A percentile compares a stretch with the other conserved stretches of the same genome.
These are phyloP conservation scores for Clistopyga incitator DNA, from an alignment of 2,888 invertebrate species.

Conservation along the genomic window DNA sequence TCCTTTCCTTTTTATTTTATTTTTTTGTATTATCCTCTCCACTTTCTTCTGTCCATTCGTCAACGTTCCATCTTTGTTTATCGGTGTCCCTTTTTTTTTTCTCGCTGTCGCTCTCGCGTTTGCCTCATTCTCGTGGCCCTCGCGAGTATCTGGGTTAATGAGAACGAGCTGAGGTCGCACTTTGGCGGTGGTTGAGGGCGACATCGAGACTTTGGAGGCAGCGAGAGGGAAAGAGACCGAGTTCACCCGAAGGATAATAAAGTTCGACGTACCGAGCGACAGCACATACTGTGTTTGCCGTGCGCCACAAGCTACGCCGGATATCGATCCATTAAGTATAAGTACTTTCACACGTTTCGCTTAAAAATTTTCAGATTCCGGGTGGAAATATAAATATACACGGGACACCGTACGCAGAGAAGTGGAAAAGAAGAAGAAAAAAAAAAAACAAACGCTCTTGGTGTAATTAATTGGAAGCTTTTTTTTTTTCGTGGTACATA, in stretches of 20 bases:
- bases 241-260: conserved; percentile 56
- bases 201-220: conserved; percentile 42
- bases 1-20: not conserved
- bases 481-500: not conserved
- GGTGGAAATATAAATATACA: not conserved
- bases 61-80: conserved; percentile 32
- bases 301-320: conserved; percentile 9
- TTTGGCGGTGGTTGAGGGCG: conserved; percentile 53
- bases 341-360: conserved; percentile 34
- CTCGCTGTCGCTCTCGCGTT: conserved; percentile 23
- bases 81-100: conserved; percentile 34
- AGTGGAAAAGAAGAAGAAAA: no score
- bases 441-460: no score
- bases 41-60: conserved; percentile 33
- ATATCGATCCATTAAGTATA: conserved; percentile 45
- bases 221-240: conserved; percentile 35
- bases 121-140: conserved; percentile 52
- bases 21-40: conserved; percentile 20
- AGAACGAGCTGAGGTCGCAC: conserved; percentile 74
- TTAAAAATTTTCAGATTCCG: conserved; percentile 24
- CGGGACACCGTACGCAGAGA: not conserved
- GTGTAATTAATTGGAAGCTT: conserved; percentile 13
- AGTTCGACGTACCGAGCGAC: conserved; percentile 52
- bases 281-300: conserved; percentile 1
- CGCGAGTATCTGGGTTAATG: conserved; percentile 79